Evolutionary conservation across 2,797 vertebrate species (phyloP).

Genomic region (Crocodylus rhombifer): DNA sequence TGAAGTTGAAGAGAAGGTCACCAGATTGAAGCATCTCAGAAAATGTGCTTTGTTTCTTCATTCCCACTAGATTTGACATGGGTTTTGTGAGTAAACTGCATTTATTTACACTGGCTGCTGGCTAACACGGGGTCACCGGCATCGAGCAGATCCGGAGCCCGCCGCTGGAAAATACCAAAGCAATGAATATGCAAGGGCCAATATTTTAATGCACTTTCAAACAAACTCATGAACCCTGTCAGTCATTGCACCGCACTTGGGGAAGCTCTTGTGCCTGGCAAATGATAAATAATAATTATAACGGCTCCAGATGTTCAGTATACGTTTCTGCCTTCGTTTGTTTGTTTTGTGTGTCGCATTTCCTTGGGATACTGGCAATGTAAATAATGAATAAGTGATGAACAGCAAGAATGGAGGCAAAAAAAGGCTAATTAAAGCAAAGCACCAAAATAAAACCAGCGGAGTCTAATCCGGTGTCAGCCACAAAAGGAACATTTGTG

Average conservation of each 20-base stretch:
- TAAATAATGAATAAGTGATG: slow-evolving; percentile 63
- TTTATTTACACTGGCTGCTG: neutral
- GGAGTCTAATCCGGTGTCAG: slow-evolving; percentile 46
- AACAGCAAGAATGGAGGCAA: slow-evolving; percentile 58
- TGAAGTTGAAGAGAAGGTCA: neutral
- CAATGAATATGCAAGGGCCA: neutral
- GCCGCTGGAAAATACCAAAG: neutral
- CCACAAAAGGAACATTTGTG: slow-evolving; percentile 20
- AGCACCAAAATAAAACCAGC: slow-evolving; percentile 72
- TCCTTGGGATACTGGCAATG: slow-evolving; percentile 49
- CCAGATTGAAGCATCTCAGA: neutral
- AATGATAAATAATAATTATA: neutral
- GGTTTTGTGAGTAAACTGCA: neutral
- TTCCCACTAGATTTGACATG: neutral
- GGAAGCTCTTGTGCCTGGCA: neutral
- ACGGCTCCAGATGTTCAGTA: slow-evolving; percentile 56
- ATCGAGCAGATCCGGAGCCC: neutral
- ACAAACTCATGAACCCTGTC: neutral
- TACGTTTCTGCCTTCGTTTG: slow-evolving; percentile 40
- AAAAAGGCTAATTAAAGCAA: slow-evolving; percentile 69
- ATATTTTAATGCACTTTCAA: neutral
- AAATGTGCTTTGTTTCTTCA: neutral
- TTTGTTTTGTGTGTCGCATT: slow-evolving; percentile 63
- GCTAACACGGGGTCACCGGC: neutral
- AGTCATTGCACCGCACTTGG: neutral